Percentiles rank a stretch among this genome's conserved stretches.
Evolutionary conservation across 2,113 vertebrate species (phyloP).

Genomic region (Neodon shergylaensis): DNA sequence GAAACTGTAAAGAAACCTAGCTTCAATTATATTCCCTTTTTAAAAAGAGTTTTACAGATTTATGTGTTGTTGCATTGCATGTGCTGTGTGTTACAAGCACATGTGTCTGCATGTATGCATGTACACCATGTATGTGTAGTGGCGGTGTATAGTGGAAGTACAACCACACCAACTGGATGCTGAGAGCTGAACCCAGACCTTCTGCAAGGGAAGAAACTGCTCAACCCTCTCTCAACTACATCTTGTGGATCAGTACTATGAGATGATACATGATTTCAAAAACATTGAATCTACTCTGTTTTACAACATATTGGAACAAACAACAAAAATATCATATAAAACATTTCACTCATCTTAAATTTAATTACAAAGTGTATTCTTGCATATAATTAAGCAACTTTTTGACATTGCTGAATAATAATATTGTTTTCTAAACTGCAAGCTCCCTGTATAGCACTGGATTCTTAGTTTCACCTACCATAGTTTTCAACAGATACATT

Average conservation of each 20-base stretch:
- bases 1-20: background rate
- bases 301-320: background rate
- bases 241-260: background rate
- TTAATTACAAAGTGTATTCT: background rate
- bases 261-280: background rate
- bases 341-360: background rate
- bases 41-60: too few relatives aligned
- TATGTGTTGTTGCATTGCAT: background rate
- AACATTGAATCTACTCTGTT: background rate
- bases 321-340: background rate
- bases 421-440: background rate
- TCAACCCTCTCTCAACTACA: background rate
- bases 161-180: background rate
- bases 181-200: background rate
- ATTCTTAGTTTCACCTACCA: background rate
- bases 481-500: background rate
- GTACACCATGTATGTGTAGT: background rate
- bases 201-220: background rate
- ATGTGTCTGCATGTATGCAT: background rate
- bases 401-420: background rate
- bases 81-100: background rate
- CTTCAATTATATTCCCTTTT: background rate
- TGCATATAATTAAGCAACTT: background rate
- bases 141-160: background rate
- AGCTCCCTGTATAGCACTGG: background rate